phyloP scores from a whole-genome alignment of 1,140 invertebrate species.

The Nasonia giraulti region DNA sequence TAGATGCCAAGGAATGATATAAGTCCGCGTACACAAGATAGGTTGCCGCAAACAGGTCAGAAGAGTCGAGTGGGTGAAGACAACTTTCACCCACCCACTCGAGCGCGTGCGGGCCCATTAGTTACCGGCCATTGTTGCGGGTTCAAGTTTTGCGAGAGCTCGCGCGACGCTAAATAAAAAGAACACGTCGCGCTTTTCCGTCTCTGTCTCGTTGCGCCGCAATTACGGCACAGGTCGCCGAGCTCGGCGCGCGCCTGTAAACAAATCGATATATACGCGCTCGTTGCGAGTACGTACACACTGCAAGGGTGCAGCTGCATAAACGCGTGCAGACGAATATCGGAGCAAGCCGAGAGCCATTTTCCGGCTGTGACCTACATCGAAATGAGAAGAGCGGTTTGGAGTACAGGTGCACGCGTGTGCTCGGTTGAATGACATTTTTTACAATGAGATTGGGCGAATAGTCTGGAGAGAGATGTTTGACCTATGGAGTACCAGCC shows the following conservation, averaged over 20 bases:
- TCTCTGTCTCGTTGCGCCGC: not conserved
- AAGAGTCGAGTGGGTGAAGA: slow-evolving; percentile 54
- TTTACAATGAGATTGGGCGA: not conserved
- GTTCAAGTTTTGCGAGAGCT: slow-evolving; percentile 43
- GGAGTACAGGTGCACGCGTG: not conserved
- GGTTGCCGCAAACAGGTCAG: slow-evolving; percentile 34
- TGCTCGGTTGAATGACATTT: not conserved
- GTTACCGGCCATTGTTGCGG: slow-evolving; percentile 53
- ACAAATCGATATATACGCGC: slow-evolving; percentile 41
- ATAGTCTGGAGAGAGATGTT: not conserved
- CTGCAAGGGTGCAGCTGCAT: not conserved
- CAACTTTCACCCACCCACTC: slow-evolving; percentile 68
- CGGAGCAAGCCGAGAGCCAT: not conserved
- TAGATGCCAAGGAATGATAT: not conserved
- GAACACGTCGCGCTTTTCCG: not conserved
- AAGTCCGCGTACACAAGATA: slow-evolving; percentile 18
- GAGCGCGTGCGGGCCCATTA: slow-evolving; percentile 50
- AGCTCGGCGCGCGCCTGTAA: slow-evolving; percentile 37
- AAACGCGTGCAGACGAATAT: not conserved
- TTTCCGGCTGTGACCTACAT: slow-evolving; percentile 29
- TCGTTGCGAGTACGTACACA: not conserved
- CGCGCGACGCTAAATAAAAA: slow-evolving; percentile 15
- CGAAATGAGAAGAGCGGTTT: not conserved
- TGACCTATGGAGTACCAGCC: not conserved
- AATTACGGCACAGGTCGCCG: slow-evolving; percentile 43